Evolutionary conservation across 1,140 invertebrate genomes (phyloP), one percentile per base, ranked within the genome.

Genomic region (Drosophila funebris): DNA sequence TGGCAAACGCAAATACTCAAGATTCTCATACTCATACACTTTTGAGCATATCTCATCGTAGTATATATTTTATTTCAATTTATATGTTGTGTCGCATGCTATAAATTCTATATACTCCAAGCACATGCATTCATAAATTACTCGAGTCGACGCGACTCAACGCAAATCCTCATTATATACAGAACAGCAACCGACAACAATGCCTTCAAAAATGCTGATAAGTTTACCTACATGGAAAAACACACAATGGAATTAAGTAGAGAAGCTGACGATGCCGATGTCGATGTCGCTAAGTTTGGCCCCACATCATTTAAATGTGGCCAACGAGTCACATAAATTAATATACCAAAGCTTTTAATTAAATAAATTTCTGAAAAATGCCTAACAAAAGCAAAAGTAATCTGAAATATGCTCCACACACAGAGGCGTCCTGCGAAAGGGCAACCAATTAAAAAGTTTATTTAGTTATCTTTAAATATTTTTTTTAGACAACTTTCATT

Each of bases 261-360:
- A 39, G 53, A 31, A 43, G 14, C 16, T 29, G 43, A 3, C 43
- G 43, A 16, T 18, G 43, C 7, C 43, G 43, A 16, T 18, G 37
- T 44, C 41, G 11, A 9, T 22, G 60, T 41, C 33, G 29, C 22
- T 39, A 20, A 37, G 50, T 22, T 41, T 6, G 9, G 13, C 27
- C 11, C 44, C 31, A 39, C 57, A 70, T 57, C 36, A 57, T 58
- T 70, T 74, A 58, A 37, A 57, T 43, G 56, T 37, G 36, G 29
- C 31, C 48, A 53, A 16, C 53, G 24, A 43, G 53, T 16, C 57
- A 39, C 73, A 82, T 76, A 85, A 82, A 80, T 82, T 78, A 87
- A 74, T 78, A 78, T 69, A 75, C 74, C 82, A 75, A 85, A 72
- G 61, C 74, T 71, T 75, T 77, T 78, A 87, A 88, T 87, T 82